A percentile compares a stretch with the other conserved stretches of the same genome.
These are phyloP conservation scores for Rhynchonycteris naso DNA, from an alignment of 2,797 vertebrate species.

Conservation along the genomic window DNA sequence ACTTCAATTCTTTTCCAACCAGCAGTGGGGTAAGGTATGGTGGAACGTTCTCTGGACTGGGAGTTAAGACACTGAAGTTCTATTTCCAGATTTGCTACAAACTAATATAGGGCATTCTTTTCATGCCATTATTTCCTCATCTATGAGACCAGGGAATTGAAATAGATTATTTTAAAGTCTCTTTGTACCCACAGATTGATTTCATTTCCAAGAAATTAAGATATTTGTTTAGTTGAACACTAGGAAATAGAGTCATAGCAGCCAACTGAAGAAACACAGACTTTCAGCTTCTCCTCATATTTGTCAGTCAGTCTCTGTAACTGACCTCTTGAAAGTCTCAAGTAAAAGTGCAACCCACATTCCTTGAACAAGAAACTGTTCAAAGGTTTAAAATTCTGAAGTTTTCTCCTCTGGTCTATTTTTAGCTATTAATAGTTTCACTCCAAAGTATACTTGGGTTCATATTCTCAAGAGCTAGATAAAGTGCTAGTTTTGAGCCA, in stretches of 20 bases:
- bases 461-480: not conserved
- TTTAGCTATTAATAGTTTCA: not conserved
- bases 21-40: rapidly evolving
- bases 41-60: not conserved
- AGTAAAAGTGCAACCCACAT: not conserved
- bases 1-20: not conserved
- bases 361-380: constrained; percentile 23
- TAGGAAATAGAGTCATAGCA: not conserved
- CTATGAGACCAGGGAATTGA: not conserved
- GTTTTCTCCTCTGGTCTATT: not conserved
- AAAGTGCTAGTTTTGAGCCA: constrained; percentile 14
- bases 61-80: not conserved
- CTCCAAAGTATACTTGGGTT: not conserved
- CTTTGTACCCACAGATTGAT: not conserved
- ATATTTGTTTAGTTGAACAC: not conserved
- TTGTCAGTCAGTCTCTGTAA: not conserved
- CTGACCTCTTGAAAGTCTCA: not conserved
- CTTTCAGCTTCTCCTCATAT: not conserved
- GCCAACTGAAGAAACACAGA: not conserved
- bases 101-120: not conserved
- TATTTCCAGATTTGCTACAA: not conserved
- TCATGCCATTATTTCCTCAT: not conserved
- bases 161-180: not conserved
- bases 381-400: constrained; percentile 57
- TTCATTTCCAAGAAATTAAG: constrained; percentile 16